Conservation (phyloP, 2,888 invertebrate genomes). For the Hyposoter didymator region DNA sequence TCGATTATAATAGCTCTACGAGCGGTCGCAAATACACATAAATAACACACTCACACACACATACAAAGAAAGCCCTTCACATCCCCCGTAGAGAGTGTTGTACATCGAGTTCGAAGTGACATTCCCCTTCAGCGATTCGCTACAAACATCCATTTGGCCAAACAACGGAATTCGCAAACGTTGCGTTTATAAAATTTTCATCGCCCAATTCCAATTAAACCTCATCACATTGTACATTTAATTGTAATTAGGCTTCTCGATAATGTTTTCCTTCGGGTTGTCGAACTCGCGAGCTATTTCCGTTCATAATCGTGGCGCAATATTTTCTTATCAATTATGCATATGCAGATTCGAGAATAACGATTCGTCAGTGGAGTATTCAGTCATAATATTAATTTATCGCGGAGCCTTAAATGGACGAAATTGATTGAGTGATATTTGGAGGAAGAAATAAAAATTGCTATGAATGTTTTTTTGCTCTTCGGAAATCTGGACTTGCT, state of each 20-base stretch:
- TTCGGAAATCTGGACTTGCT: background rate
- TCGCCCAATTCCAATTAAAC: background rate
- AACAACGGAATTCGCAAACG: conserved; percentile 24
- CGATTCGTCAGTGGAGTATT: background rate
- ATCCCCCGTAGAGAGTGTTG: background rate
- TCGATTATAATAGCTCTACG: conserved; percentile 53
- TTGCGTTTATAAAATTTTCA: background rate
- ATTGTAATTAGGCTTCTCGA: background rate
- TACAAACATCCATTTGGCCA: conserved; percentile 33
- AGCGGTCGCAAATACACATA: conserved; percentile 28
- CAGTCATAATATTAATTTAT: background rate
- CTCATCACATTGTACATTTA: background rate
- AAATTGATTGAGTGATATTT: background rate
- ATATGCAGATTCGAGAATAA: background rate
- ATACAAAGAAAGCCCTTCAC: conserved; percentile 15
- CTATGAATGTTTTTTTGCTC: background rate
- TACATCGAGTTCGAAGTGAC: conserved; percentile 6
- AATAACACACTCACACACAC: background rate
- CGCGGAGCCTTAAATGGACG: background rate
- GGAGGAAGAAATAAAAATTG: background rate
- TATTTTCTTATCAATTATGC: conserved; percentile 7
- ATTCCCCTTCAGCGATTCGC: conserved; percentile 22
- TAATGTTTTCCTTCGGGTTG: background rate
- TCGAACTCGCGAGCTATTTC: conserved; percentile 1
- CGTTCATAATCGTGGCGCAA: background rate